Percentiles rank a stretch among this genome's conserved stretches.
phyloP scores from a whole-genome alignment of 1,140 invertebrate species.

The Drosophila sproati region DNA sequence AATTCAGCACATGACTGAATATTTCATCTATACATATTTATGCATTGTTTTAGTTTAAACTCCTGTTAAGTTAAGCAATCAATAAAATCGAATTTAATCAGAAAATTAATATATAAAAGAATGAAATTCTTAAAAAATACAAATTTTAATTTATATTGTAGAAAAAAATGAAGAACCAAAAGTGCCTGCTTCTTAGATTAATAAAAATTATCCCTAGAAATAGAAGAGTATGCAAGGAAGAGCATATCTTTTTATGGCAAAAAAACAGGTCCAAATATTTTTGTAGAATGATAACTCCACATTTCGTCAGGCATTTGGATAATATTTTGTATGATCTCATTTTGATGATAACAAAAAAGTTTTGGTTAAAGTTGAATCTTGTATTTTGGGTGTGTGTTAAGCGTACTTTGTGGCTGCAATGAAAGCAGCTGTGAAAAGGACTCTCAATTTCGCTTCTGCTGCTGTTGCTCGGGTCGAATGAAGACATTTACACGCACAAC shows the following conservation, averaged over 20 bases:
- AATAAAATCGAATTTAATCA: conserved; percentile 50
- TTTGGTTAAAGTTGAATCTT: conserved; percentile 30
- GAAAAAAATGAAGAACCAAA: too few relatives aligned
- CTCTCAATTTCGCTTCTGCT: conserved; percentile 11
- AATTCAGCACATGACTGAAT: too few relatives aligned
- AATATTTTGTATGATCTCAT: neutral
- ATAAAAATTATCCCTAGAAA: too few relatives aligned
- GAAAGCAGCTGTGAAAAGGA: conserved; percentile 27
- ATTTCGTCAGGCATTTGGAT: conserved; percentile 9
- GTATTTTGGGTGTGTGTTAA: conserved; percentile 24
- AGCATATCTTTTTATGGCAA: neutral
- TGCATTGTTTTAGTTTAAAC: neutral
- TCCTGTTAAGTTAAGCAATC: conserved; percentile 1
- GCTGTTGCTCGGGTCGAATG: conserved; percentile 10
- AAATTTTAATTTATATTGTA: too few relatives aligned
- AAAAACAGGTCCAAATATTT: neutral
- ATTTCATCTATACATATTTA: too few relatives aligned
- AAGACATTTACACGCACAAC: conserved; percentile 74
- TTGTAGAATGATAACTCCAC: conserved; percentile 28
- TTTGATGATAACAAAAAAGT: conserved; percentile 30
- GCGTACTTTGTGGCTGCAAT: conserved; percentile 42
- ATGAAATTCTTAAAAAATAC: neutral
- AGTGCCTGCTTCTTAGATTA: too few relatives aligned
- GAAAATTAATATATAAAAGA: neutral
- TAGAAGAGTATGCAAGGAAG: neutral